phyloP scores from a whole-genome alignment of 2,797 vertebrate species.

The Lacerta agilis region DNA sequence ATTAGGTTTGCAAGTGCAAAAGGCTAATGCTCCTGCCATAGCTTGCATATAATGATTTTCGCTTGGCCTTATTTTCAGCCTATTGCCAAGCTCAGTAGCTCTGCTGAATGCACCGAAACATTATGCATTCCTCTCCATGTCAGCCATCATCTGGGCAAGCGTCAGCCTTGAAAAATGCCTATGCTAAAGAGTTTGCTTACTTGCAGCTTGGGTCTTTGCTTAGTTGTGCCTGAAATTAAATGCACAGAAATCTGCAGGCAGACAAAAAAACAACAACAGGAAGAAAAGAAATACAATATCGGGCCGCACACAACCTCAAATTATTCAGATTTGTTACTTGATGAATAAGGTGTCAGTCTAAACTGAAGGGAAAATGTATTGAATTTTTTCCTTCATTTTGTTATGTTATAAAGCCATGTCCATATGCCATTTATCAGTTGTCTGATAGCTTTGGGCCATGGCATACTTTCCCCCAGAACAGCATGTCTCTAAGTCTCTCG shows the following conservation, averaged over 20 bases:
- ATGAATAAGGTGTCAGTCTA: constrained; percentile 30
- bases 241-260: constrained; percentile 20
- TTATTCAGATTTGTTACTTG: constrained; percentile 37
- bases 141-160: neutral
- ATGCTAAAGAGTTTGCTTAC: constrained; percentile 11
- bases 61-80: neutral
- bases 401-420: neutral
- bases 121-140: neutral
- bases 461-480: constrained; percentile 1
- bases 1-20: neutral
- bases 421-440: constrained; percentile 1
- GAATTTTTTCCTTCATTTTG: constrained; percentile 14
- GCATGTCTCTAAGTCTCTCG: constrained; percentile 9
- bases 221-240: constrained; percentile 47
- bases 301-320: constrained; percentile 51
- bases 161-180: constrained; percentile 20
- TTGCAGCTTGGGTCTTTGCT: constrained; percentile 13
- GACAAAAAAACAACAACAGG: neutral
- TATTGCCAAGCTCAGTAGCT: neutral
- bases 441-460: neutral
- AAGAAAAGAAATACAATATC: neutral
- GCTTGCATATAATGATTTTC: no score
- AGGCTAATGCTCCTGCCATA: neutral
- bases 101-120: neutral
- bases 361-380: constrained; percentile 25